phyloP scores from a whole-genome alignment of 1,140 invertebrate species.

The Melitaea cinxia region DNA sequence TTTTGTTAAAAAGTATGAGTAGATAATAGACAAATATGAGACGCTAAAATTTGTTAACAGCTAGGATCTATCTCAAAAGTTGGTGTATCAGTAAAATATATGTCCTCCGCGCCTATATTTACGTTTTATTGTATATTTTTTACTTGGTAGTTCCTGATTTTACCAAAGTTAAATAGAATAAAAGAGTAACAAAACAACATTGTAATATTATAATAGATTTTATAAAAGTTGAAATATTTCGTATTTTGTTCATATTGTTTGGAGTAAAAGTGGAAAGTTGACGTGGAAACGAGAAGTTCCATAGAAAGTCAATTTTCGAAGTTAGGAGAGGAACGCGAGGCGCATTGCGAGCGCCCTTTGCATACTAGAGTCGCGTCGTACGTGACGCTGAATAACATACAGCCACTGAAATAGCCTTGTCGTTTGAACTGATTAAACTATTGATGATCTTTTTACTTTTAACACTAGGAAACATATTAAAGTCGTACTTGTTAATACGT shows the following conservation, averaged over 20 bases:
- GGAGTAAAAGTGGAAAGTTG: constrained; percentile 71
- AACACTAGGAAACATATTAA: background rate
- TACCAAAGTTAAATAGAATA: constrained; percentile 30
- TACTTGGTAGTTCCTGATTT: background rate
- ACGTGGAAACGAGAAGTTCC: constrained; percentile 62
- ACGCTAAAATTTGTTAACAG: too few species aligned
- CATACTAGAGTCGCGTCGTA: constrained; percentile 34
- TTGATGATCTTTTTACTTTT: constrained; percentile 7
- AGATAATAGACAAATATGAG: too few species aligned
- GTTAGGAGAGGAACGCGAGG: constrained; percentile 46
- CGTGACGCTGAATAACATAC: constrained; percentile 36
- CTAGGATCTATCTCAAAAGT: too few species aligned
- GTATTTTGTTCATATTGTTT: constrained; percentile 55
- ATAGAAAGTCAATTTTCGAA: constrained; percentile 78
- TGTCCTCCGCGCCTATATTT: too few species aligned
- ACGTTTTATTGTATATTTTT: too few species aligned
- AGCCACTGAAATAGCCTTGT: constrained; percentile 30
- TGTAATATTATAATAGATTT: constrained; percentile 44
- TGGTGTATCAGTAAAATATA: too few species aligned
- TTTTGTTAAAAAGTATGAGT: too few species aligned
- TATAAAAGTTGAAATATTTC: constrained; percentile 47
- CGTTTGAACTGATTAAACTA: constrained; percentile 18
- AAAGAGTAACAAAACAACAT: constrained; percentile 36
- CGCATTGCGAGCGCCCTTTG: constrained; percentile 40
- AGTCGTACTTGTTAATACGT: too few species aligned